Percentiles rank a stretch among this genome's conserved stretches.
These are phyloP conservation scores for Monochamus alternatus DNA, from an alignment of 2,888 invertebrate genomes.

Conservation along the genomic window DNA sequence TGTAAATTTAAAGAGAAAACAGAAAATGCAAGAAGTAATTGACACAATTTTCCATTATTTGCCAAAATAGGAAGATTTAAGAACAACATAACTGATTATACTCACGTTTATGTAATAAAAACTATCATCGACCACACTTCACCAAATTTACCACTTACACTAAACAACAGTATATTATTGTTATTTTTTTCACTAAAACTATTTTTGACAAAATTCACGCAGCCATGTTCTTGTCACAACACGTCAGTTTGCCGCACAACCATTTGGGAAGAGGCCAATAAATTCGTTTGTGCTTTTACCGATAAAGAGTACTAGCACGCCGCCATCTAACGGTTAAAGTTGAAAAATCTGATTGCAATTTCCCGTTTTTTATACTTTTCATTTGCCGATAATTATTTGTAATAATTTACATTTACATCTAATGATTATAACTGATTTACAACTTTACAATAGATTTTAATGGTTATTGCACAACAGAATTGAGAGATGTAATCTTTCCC, in stretches of 20 bases:
- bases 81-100: conserved; percentile 29
- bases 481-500: too few relatives aligned
- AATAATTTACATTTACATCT: too few relatives aligned
- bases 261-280: conserved; percentile 13
- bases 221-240: conserved; percentile 50
- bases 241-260: conserved; percentile 41
- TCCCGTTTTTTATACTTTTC: too few relatives aligned
- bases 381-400: too few relatives aligned
- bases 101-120: conserved; percentile 50
- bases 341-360: too few relatives aligned
- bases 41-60: conserved; percentile 39
- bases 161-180: conserved; percentile 37
- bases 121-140: conserved; percentile 52
- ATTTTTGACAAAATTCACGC: conserved; percentile 49
- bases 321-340: conserved; percentile 6
- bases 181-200: conserved; percentile 41
- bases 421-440: too few relatives aligned
- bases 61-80: conserved; percentile 39
- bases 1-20: conserved; percentile 24
- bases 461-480: too few relatives aligned
- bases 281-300: conserved; percentile 1
- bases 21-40: conserved; percentile 32
- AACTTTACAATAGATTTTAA: too few relatives aligned
- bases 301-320: neutral
- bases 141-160: conserved; percentile 46